phyloP scores from a whole-genome alignment of 2,113 vertebrate genomes.

The Hylia prasina region DNA sequence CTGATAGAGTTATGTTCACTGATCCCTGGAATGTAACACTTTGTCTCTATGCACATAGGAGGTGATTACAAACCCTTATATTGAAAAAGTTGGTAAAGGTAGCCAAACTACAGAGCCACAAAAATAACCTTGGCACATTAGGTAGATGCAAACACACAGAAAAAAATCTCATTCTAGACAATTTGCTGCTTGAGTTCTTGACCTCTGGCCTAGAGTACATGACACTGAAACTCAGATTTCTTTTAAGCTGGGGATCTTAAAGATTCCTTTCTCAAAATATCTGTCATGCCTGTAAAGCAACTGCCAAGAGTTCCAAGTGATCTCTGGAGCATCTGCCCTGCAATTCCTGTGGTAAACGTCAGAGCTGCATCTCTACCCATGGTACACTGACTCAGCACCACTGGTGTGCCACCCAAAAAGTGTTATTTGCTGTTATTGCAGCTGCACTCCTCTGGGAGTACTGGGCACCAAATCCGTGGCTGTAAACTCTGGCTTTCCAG shows the following conservation, averaged over 20 bases:
- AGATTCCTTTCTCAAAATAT: background rate
- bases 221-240: background rate
- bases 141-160: background rate
- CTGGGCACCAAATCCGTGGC: background rate
- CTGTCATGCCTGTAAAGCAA: background rate
- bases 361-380: background rate
- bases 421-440: background rate
- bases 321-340: background rate
- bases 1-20: background rate
- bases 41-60: rapidly evolving
- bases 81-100: background rate
- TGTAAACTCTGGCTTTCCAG: background rate
- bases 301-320: background rate
- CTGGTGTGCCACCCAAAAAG: background rate
- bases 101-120: background rate
- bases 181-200: background rate
- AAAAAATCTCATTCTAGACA: background rate
- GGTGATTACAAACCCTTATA: background rate
- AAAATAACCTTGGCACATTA: background rate
- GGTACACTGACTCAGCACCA: background rate
- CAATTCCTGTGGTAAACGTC: background rate
- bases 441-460: background rate
- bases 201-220: background rate
- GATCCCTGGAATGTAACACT: background rate
- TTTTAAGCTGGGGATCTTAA: background rate